Evolutionary conservation across 1,140 invertebrate genomes (phyloP).

Genomic region (Anastrepha ludens): DNA sequence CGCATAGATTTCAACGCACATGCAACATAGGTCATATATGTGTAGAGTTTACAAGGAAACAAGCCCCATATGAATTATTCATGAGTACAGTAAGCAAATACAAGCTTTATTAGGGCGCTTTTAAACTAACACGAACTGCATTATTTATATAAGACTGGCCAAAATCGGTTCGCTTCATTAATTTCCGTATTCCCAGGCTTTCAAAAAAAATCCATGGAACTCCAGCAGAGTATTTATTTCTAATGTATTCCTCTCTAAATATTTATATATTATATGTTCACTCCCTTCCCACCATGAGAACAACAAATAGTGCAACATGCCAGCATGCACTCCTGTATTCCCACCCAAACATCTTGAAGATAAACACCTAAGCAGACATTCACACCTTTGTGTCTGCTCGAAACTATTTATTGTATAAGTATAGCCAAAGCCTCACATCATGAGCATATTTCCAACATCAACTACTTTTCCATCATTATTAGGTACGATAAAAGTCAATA

Average conservation of each 20-base stretch:
- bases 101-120: no score
- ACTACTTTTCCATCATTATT: not conserved
- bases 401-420: not conserved
- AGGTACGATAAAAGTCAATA: not conserved
- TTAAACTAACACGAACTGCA: no score
- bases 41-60: no score
- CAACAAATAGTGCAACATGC: slow-evolving; percentile 1
- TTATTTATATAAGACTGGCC: no score
- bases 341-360: not conserved
- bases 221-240: no score
- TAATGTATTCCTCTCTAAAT: not conserved
- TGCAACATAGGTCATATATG: no score
- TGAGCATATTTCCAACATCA: not conserved
- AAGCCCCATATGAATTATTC: no score
- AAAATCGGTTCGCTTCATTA: no score
- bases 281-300: not conserved
- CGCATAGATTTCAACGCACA: no score
- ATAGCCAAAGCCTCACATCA: not conserved
- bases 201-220: no score
- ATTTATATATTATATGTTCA: not conserved
- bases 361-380: slow-evolving; percentile 22
- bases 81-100: no score
- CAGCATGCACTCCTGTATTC: not conserved
- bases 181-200: no score
- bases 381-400: slow-evolving; percentile 14